Evolutionary conservation across 1,140 invertebrate genomes (phyloP), one percentile per base, ranked within the genome.

Genomic region (Pteromalus puparum): DNA sequence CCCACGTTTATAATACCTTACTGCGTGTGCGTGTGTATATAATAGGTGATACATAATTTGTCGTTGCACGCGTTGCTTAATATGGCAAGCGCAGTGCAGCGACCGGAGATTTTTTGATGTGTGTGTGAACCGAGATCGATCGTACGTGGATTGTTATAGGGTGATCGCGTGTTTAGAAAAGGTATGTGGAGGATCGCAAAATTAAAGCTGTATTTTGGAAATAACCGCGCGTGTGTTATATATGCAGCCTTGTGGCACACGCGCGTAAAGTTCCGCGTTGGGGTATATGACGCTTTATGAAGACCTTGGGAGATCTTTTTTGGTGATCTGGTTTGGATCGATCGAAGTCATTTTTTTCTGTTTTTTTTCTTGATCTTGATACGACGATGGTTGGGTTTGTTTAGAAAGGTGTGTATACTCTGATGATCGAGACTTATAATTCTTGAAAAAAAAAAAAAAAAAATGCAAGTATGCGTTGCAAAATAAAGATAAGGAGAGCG

Each of bases 21-120:
- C 34, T 73, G 34, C 42, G 15, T 24, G 72, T 48, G 34, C 9
- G 38, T 38, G 72, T 65, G 72, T 74, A 81, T 74, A 81, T 82
- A 82, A 76, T 82, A 82, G 81, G 15, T 75, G 72, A 5, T 72
- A 83, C 61, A 24, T 65, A 46, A 83, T 83, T 83, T 83, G 74
- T 77, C 75, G 21, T 61, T 61, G 53, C 48, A 24, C 38, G 53
- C 34, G 26, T 70, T 83, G 24, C 82, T 83, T 83, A 83, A 83
- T 77, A 77, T 70, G 82, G 82, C 82, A 12, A 46, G 7, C 38
- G 7, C 67, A 42, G 34, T 80, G 24, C 67, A 80, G 38, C 24
- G 24, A 26, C 46, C 68, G 24, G 15, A 9, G 38, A 3, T 24
- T n/a, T 70, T 26, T 48, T 42, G 7, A 61, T 30, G 30, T 34